Evolutionary conservation across 2,797 vertebrate genomes (phyloP).

Genomic region (Clarias platycephalus): DNA sequence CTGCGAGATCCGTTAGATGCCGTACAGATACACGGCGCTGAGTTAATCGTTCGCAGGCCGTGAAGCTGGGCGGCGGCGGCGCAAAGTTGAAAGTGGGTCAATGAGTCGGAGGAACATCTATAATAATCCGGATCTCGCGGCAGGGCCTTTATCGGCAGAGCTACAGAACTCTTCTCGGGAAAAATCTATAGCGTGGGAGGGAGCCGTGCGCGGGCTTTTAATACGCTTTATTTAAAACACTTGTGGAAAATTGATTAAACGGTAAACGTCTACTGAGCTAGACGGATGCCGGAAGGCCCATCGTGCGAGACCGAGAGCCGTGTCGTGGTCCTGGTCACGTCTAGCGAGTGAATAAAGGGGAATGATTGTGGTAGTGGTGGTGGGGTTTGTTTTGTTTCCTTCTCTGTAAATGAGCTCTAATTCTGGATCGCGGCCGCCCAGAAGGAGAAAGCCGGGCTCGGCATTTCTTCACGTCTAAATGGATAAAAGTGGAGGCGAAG

Average conservation of each 20-base stretch:
- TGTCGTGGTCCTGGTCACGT: background rate
- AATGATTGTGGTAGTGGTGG: no score
- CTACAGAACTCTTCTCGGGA: no score
- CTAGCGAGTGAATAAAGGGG: background rate
- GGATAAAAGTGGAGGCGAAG: background rate
- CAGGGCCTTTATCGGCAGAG: no score
- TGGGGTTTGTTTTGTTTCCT: no score
- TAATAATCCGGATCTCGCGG: background rate
- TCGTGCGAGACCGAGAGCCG: background rate
- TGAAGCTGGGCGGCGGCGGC: background rate
- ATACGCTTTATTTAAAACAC: no score
- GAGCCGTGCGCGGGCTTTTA: no score
- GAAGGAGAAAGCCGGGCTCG: background rate
- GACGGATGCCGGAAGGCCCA: background rate
- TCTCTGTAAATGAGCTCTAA: no score
- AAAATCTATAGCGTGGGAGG: no score
- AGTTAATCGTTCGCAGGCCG: constrained; percentile 4
- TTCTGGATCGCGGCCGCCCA: background rate
- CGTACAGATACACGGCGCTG: background rate
- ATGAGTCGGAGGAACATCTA: background rate
- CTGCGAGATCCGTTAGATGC: background rate
- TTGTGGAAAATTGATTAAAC: background rate
- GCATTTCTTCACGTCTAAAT: background rate
- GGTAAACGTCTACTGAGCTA: background rate
- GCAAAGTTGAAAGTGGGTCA: background rate